Base-by-base conservation (phyloP, 1,140 invertebrate genomes). In the Heliconius eleuchia region DNA sequence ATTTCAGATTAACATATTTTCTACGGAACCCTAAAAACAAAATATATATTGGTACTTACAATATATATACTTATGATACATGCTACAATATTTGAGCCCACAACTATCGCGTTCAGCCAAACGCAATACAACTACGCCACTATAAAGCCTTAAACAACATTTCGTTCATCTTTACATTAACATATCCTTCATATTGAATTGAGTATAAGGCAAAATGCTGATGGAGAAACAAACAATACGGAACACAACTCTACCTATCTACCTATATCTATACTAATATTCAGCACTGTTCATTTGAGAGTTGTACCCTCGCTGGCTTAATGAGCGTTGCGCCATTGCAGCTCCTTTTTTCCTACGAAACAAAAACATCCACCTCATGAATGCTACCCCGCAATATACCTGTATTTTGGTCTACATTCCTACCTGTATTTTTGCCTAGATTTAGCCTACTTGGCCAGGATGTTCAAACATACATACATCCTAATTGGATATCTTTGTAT, bases 301-400 rank as follows among this genome's bases (percentile, higher is more conserved):
- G 83, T 66, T 84, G 79, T 85, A 27, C 79, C 80, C 84, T 80
- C 73, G 52, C 39, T 75, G 77, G 79, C 77, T 85, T 85, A 85
- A 85, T 85, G 83, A 85, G 78, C 75, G 81, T 37, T 85, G 80
- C 72, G 80, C 78, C 73, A 71, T 80, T 81, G 74, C 77, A 80
- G 77, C 77, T 77, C 72, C 75, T 79, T 81, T 71, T 79, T 79
- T 81, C 70, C 66, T 42, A 77, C 74, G 74, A 83, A 83, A 83
- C 82, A 82, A 83, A 66, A 81, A 81, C 77, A 79, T 80, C 76
- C 75, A 78, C 66, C 37, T 74, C 66, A 30, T 80, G 74, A 55
- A 80, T 66, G 76, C 50, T 57, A 71, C 71, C 73, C 11, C 60
- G 60, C 73, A 71, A 74, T 77, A 55, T 70, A 46, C 57, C 23